Conservation (phyloP, 2,797 vertebrate genomes). For the Valencia hispanica region DNA sequence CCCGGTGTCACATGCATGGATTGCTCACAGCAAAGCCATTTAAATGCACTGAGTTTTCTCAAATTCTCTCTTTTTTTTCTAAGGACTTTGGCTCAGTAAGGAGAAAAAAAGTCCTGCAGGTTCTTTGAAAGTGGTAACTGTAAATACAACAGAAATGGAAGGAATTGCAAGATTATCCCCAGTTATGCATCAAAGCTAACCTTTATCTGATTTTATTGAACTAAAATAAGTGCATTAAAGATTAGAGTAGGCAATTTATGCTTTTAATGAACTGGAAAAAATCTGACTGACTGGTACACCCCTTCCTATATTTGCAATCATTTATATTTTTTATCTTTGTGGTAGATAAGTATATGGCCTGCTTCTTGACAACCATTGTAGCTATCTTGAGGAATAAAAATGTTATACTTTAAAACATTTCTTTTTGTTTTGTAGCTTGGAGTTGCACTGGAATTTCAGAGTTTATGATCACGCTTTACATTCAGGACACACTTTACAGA, state of each 20-base stretch:
- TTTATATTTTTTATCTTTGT: not conserved
- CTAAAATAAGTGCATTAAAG: not conserved
- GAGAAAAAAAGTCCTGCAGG: too few relatives aligned
- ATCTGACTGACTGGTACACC: not conserved
- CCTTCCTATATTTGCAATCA: not conserved
- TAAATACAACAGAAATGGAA: not conserved
- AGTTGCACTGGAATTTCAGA: not conserved
- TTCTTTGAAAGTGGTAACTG: not conserved
- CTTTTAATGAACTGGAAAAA: not conserved
- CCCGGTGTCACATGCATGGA: constrained; percentile 20
- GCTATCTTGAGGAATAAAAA: constrained; percentile 35
- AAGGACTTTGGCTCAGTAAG: too few relatives aligned
- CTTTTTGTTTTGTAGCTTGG: not conserved
- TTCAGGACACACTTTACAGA: not conserved
- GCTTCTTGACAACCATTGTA: constrained; percentile 1
- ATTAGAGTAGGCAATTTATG: not conserved
- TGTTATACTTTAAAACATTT: not conserved
- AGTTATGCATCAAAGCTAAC: not conserved
- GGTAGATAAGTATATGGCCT: constrained; percentile 19
- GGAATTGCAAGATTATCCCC: not conserved
- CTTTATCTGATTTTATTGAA: not conserved
- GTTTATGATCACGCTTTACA: not conserved
- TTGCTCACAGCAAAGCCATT: not conserved
- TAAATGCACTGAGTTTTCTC: not conserved
- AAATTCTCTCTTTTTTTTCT: too few relatives aligned